These are phyloP conservation scores for Limulus polyphemus DNA, from an alignment of 2,888 invertebrate genomes.

Conservation along the genomic window DNA sequence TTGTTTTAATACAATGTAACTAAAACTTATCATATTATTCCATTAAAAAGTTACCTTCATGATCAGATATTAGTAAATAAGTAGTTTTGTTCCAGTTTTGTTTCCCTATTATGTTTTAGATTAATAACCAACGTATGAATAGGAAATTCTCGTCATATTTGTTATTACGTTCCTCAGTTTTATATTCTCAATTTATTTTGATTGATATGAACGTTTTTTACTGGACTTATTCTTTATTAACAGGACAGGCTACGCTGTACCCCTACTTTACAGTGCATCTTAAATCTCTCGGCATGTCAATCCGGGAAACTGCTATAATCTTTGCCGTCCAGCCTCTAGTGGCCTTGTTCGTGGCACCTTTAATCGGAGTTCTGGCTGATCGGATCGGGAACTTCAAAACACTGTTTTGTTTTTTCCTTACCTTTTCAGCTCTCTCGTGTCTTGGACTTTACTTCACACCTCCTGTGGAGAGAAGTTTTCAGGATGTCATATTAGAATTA, in stretches of 20 bases:
- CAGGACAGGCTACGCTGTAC: constrained; percentile 60
- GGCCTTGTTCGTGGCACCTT: constrained; percentile 61
- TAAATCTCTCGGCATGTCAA: constrained; percentile 61
- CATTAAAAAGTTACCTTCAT: no score
- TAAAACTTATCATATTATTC: no score
- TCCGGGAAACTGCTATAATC: constrained; percentile 68
- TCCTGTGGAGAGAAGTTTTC: not conserved
- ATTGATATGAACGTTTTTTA: not conserved
- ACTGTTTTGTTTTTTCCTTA: constrained; percentile 16
- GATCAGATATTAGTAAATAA: no score
- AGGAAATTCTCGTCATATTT: no score
- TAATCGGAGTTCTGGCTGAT: constrained; percentile 62
- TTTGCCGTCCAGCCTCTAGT: constrained; percentile 61
- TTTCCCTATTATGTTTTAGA: no score
- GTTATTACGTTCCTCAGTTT: no score
- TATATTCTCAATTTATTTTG: no score
- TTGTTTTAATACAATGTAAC: no score
- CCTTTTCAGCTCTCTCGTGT: constrained; percentile 10
- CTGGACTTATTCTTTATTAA: constrained; percentile 27
- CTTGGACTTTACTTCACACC: constrained; percentile 8
- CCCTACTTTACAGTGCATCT: constrained; percentile 68
- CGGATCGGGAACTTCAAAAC: constrained; percentile 69
- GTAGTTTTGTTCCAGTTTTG: no score
- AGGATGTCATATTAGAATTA: no score
- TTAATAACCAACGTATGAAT: no score